phyloP scores from a whole-genome alignment of 1,140 invertebrate species.

The Scaptodrosophila lebanonensis region DNA sequence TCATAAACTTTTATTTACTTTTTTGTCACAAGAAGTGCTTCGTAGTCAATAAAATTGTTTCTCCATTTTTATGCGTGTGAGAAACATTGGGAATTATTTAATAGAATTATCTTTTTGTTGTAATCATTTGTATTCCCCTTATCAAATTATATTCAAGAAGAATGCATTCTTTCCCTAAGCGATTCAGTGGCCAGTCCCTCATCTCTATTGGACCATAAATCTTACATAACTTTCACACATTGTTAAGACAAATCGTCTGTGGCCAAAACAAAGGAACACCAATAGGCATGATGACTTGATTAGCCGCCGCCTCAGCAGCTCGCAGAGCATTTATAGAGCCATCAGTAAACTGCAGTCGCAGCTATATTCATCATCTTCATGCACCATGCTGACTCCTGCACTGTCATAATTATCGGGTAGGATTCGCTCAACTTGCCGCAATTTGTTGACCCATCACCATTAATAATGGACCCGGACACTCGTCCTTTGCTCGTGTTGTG shows the following conservation, averaged over 20 bases:
- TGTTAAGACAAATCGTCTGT: slow-evolving; percentile 68
- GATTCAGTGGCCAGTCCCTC: too few species aligned
- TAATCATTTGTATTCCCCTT: too few species aligned
- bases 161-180: too few species aligned
- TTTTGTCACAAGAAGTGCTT: too few species aligned
- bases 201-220: slow-evolving; percentile 41
- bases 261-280: slow-evolving; percentile 53
- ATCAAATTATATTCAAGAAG: too few species aligned
- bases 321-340: slow-evolving; percentile 35
- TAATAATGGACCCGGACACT: slow-evolving; percentile 34
- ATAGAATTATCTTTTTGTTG: too few species aligned
- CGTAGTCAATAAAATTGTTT: too few species aligned
- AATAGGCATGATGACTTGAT: slow-evolving; percentile 61
- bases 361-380: slow-evolving; percentile 59
- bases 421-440: slow-evolving; percentile 69
- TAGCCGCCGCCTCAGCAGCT: slow-evolving; percentile 42
- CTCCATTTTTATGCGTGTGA: too few species aligned
- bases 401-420: slow-evolving; percentile 76
- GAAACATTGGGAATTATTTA: too few species aligned
- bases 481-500: slow-evolving; percentile 69
- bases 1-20: too few species aligned
- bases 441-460: slow-evolving; percentile 66
- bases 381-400: slow-evolving; percentile 65
- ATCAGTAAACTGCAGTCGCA: slow-evolving; percentile 17
- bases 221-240: slow-evolving; percentile 72